Percentiles rank a stretch among this genome's conserved stretches.
Conservation (phyloP, 2,888 invertebrate genomes). For the Spodoptera exigua region DNA sequence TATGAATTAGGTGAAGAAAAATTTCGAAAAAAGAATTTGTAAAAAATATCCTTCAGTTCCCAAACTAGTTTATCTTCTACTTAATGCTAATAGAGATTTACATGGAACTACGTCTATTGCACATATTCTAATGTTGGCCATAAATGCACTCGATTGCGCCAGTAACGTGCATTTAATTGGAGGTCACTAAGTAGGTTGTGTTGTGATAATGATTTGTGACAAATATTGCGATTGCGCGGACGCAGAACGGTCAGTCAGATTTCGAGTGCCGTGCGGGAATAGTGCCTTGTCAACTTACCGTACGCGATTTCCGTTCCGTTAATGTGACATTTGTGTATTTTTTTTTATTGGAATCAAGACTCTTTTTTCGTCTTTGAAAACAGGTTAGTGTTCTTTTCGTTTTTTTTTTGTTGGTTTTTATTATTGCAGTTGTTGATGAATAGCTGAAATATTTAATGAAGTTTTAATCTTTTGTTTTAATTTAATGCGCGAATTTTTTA, state of each 20-base stretch:
- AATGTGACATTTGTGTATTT: slow-evolving; percentile 34
- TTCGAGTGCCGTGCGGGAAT: slow-evolving; percentile 43
- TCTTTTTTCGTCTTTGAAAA: background rate
- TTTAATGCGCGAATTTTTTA: too few relatives aligned
- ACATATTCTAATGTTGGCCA: background rate
- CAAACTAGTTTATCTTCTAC: too few relatives aligned
- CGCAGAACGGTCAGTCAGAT: slow-evolving; percentile 51
- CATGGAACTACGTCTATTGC: too few relatives aligned
- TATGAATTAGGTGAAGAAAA: too few relatives aligned
- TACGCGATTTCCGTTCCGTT: slow-evolving; percentile 8
- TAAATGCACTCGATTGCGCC: slow-evolving; percentile 11
- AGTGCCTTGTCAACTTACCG: slow-evolving; percentile 32
- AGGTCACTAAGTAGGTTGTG: slow-evolving; percentile 56
- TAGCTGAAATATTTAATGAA: too few relatives aligned
- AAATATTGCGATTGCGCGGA: slow-evolving; percentile 46
- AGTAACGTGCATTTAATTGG: slow-evolving; percentile 41
- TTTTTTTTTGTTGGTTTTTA: background rate
- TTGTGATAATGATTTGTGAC: slow-evolving; percentile 59
- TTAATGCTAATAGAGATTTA: too few relatives aligned
- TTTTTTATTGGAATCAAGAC: background rate
- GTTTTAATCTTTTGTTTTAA: too few relatives aligned
- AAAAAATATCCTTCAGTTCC: too few relatives aligned
- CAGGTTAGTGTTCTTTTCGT: slow-evolving; percentile 29
- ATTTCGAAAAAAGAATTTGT: too few relatives aligned
- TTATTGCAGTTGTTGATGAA: too few relatives aligned